Evolutionary conservation across 2,797 vertebrate genomes (phyloP).

Genomic region (Platalea minor): DNA sequence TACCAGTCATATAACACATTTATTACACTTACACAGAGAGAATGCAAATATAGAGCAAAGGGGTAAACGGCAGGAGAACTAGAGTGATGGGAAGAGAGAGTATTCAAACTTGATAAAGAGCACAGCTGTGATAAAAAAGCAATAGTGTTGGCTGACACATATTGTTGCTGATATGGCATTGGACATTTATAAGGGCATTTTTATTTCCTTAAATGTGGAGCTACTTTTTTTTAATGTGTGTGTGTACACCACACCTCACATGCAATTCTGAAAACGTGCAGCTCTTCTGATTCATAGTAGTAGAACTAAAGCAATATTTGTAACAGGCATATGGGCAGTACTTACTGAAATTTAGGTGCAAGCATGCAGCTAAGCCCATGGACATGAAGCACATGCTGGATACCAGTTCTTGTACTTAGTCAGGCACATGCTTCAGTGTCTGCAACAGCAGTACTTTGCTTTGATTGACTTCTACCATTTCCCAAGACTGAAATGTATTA

Average conservation of each 20-base stretch:
- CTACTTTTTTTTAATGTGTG: neutral
- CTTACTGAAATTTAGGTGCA: neutral
- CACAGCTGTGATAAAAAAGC: slow-evolving; percentile 1
- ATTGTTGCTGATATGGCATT: neutral
- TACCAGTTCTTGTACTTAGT: neutral
- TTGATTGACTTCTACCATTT: neutral
- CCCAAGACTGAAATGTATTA: neutral
- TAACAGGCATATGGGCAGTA: neutral
- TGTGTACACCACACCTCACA: neutral
- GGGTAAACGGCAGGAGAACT: slow-evolving; percentile 1
- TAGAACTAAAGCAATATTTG: neutral
- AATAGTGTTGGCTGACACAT: neutral
- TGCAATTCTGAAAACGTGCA: neutral
- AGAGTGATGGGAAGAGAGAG: neutral
- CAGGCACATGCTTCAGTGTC: neutral
- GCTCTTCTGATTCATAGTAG: neutral
- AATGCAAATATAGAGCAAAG: neutral
- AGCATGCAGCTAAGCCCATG: neutral
- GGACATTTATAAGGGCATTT: neutral
- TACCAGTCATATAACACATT: slow-evolving; percentile 3
- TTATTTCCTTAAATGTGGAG: neutral
- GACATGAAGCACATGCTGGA: neutral
- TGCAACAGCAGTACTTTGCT: neutral
- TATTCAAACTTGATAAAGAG: neutral
- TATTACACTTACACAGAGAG: slow-evolving; percentile 3